Conservation (phyloP, 2,113 vertebrate species). For the Callipepla squamata region DNA sequence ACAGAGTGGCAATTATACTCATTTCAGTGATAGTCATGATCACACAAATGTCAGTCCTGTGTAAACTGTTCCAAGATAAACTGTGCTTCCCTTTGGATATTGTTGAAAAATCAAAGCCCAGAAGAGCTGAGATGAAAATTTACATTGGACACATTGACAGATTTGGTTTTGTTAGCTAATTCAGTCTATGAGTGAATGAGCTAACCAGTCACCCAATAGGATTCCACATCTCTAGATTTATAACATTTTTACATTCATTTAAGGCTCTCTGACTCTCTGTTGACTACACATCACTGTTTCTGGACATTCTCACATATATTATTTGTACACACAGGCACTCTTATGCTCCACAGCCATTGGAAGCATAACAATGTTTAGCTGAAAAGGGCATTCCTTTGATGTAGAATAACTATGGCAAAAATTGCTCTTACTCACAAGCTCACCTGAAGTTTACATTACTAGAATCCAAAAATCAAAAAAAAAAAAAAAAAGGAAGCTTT, state of each 20-base stretch:
- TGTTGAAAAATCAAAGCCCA: conserved; percentile 22
- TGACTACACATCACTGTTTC: conserved; percentile 44
- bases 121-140: conserved; percentile 17
- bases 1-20: background rate
- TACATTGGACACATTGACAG: background rate
- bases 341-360: background rate
- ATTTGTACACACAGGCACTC: conserved; percentile 46
- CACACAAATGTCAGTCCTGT: background rate
- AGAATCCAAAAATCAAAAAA: background rate
- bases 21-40: background rate
- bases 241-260: conserved; percentile 35
- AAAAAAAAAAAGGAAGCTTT: background rate
- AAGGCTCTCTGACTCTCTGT: background rate
- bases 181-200: conserved; percentile 2
- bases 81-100: background rate
- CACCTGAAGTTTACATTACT: conserved; percentile 1
- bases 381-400: background rate
- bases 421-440: background rate
- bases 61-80: conserved; percentile 27
- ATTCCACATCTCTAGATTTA: conserved; percentile 51
- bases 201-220: conserved; percentile 10
- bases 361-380: background rate
- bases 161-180: conserved; percentile 12
- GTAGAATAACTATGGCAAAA: background rate
- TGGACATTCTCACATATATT: conserved; percentile 48